Evolutionary conservation across 2,888 invertebrate genomes (phyloP), one percentile per base, ranked within the genome.

Genomic region (Xestia sexstrigata): DNA sequence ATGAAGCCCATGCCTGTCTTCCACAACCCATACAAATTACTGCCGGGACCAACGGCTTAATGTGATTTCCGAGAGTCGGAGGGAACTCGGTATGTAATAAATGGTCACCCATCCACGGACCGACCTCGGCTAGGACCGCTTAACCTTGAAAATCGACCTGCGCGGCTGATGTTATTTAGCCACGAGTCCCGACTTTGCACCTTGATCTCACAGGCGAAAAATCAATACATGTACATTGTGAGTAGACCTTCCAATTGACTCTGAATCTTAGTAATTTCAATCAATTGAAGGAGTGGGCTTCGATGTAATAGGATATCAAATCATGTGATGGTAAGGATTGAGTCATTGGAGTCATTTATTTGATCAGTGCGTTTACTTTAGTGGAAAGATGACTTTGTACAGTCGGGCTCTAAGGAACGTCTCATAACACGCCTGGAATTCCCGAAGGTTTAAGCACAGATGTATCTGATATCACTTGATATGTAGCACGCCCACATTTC

Each of bases 251-350:
- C 69, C 90, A 89, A 89, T 90, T 88, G 90, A 85, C 85, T 84
- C 79, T 76, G 79, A 73, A 81, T 87, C 79, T 82, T 78, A 82
- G 77, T 84, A 82, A 91, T 90, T 87, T 83, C 84, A 88, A 91
- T 89, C 89, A 90, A 90, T 90, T 90, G 90, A 66, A 58, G 45
- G 45, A 49, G 69, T 82, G 55, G 67, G 74, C 70, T 85, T 69
- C 77, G 70, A 74, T 73, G 70, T 87, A 85, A 89, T 87, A 85
- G 78, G 76, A 86, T 88, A 87, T 83, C 71, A 79, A 87, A 87
- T 76, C 82, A 85, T 74, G 72, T 76, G 79, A 80, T 70, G 60
- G 72, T 15, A 30, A 30, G n/a, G 60, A 75, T 76, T 80, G 81
- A 84, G 78, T 82, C 82, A 82, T 68, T 79, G 20, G 39, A 62